Conservation (phyloP, 2,797 vertebrate genomes). For the Pelochelys cantorii region DNA sequence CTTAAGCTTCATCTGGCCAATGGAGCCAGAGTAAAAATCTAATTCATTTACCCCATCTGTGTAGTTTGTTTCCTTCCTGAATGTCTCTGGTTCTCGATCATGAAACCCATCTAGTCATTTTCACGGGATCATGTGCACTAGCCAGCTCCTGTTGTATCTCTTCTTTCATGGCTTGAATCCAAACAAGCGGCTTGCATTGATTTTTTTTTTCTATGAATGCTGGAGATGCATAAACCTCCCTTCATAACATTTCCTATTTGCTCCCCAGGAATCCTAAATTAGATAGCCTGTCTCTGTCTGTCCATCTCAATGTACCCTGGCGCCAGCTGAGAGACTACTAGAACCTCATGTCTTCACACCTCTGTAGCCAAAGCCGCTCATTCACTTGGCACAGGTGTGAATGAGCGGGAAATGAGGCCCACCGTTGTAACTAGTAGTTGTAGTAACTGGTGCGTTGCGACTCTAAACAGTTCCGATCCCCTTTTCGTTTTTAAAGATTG, state of each 20-base stretch:
- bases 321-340: not conserved
- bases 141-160: not conserved
- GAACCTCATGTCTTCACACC: not conserved
- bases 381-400: not conserved
- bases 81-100: not conserved
- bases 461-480: not conserved
- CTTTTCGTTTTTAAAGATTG: not conserved
- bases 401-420: not conserved
- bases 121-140: not conserved
- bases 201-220: not conserved
- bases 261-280: not conserved
- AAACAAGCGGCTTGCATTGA: not conserved
- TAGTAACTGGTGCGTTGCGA: not conserved
- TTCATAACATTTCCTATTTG: not conserved
- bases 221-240: not conserved
- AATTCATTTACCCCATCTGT: not conserved
- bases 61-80: rapidly evolving
- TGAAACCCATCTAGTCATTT: not conserved
- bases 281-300: not conserved
- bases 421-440: not conserved
- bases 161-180: not conserved
- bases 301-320: not conserved
- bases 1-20: not conserved
- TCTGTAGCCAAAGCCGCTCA: not conserved
- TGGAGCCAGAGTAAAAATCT: rapidly evolving